These are phyloP conservation scores for Mercenaria mercenaria DNA, from an alignment of 1,140 invertebrate species.

Conservation along the genomic window DNA sequence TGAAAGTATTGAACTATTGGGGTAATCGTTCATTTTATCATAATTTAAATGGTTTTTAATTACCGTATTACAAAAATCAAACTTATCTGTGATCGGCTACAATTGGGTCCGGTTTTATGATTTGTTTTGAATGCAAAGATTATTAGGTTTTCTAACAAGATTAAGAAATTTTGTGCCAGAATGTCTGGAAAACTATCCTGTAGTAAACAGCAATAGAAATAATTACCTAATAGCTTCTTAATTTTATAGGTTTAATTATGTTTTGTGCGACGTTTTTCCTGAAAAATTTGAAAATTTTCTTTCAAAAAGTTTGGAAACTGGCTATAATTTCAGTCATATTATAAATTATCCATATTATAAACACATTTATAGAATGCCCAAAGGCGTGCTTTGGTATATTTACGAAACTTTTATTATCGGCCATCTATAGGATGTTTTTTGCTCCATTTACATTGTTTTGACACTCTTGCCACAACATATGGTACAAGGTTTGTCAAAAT, in stretches of 20 bases:
- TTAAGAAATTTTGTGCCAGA: background rate
- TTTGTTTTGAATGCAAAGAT: background rate
- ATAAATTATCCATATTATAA: too few relatives aligned
- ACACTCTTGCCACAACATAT: background rate
- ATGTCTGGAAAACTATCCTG: background rate
- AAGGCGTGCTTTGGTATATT: background rate
- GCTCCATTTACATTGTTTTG: conserved; percentile 23
- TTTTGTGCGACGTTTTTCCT: too few relatives aligned
- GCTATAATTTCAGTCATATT: too few relatives aligned
- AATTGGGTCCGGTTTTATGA: background rate
- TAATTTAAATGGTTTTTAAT: conserved; percentile 18
- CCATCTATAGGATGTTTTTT: background rate
- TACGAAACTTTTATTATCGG: background rate
- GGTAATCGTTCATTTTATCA: background rate
- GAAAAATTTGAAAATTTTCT: too few relatives aligned
- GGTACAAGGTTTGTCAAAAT: background rate
- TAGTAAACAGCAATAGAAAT: too few relatives aligned
- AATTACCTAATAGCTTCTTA: too few relatives aligned
- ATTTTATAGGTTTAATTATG: too few relatives aligned
- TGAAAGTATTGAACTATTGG: background rate
- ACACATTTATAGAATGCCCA: background rate
- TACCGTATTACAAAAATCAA: background rate
- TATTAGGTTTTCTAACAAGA: conserved; percentile 8
- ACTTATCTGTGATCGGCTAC: background rate
- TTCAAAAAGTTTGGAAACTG: too few relatives aligned